These are phyloP conservation scores for Drosophila anomelani DNA, from an alignment of 2,888 invertebrate species.

Conservation along the genomic window DNA sequence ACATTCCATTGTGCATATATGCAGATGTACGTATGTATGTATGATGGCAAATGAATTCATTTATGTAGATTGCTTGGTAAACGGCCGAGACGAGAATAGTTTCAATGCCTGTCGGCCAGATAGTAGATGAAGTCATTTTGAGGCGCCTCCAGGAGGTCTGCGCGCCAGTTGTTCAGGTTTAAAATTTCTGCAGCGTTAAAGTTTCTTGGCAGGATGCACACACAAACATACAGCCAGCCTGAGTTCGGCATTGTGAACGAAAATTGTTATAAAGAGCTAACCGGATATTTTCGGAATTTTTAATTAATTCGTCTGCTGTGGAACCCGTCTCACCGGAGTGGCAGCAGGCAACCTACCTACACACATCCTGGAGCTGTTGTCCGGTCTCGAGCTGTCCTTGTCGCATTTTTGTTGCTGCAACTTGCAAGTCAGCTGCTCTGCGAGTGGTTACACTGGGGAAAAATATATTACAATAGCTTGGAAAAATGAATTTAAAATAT, in stretches of 20 bases:
- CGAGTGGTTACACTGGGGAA: conserved; percentile 8
- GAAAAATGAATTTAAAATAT: rapidly evolving
- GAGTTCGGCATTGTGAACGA: conserved; percentile 59
- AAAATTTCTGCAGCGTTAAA: conserved; percentile 28
- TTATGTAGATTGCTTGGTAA: conserved; percentile 45
- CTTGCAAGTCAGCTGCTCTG: conserved; percentile 50
- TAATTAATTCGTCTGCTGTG: conserved; percentile 75
- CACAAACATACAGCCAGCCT: conserved; percentile 25
- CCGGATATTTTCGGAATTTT: conserved; percentile 82
- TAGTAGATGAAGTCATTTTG: conserved; percentile 44
- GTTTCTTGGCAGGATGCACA: conserved; percentile 15
- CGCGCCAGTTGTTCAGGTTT: conserved; percentile 1
- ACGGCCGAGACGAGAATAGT: conserved; percentile 37
- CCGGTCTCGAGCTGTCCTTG: conserved; percentile 56
- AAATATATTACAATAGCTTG: too few relatives aligned
- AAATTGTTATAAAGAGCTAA: conserved; percentile 78
- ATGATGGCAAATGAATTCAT: conserved; percentile 42
- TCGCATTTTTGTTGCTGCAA: conserved; percentile 39
- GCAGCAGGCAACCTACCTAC: conserved; percentile 33
- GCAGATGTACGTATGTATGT: conserved; percentile 10
- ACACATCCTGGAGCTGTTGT: conserved; percentile 69
- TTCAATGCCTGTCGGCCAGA: conserved; percentile 30
- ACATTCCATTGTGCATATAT: conserved; percentile 21
- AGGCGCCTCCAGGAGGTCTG: neutral
- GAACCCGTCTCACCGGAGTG: conserved; percentile 9